Percentiles rank a stretch among this genome's conserved stretches.
phyloP scores from a whole-genome alignment of 2,797 vertebrate species.

The Micromesistius poutassou region DNA sequence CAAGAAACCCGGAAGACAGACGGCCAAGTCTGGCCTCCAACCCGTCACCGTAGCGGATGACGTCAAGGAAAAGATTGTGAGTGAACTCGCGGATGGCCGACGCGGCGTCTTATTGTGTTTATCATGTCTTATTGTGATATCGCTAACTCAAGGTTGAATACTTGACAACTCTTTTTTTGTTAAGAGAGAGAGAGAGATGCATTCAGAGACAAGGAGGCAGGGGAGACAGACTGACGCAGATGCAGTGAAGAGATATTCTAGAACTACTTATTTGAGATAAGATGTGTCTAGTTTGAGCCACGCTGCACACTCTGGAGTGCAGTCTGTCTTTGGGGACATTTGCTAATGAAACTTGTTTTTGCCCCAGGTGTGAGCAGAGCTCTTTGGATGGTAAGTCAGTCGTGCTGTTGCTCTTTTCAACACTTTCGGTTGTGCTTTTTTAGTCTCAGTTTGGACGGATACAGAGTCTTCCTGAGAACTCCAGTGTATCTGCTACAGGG shows the following conservation, averaged over 20 bases:
- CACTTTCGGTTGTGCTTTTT: not conserved
- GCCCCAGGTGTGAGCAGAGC: not conserved
- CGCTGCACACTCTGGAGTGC: too few relatives aligned
- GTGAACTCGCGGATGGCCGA: slow-evolving; percentile 20
- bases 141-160: not conserved
- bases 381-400: not conserved
- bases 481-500: not conserved
- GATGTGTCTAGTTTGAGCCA: too few relatives aligned
- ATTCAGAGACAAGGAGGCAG: too few relatives aligned
- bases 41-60: slow-evolving; percentile 78
- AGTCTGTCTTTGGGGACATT: not conserved
- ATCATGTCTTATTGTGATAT: not conserved
- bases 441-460: not conserved
- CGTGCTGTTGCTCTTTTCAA: not conserved
- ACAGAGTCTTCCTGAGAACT: not conserved
- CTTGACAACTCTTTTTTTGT: not conserved
- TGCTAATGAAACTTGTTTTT: not conserved
- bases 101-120: not conserved
- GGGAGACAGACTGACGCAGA: too few relatives aligned
- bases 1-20: slow-evolving; percentile 75
- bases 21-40: slow-evolving; percentile 72
- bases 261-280: too few relatives aligned
- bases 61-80: slow-evolving; percentile 80
- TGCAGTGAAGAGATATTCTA: too few relatives aligned
- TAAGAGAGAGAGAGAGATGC: too few relatives aligned